phyloP scores from a whole-genome alignment of 2,113 vertebrate species.

The Hippocampus abdominalis region DNA sequence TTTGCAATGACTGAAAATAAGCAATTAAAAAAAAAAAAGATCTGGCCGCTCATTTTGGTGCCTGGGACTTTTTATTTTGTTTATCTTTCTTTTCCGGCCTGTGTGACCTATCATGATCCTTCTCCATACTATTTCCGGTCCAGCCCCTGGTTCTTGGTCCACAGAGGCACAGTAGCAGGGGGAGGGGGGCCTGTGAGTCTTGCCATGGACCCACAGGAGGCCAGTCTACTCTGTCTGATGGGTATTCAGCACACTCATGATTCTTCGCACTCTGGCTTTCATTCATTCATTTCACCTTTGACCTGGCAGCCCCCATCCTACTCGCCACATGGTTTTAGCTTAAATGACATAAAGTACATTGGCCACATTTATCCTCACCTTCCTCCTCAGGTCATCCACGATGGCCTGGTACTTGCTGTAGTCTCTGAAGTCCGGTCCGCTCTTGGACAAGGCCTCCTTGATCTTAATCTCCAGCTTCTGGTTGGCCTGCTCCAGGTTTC shows the following conservation, averaged over 20 bases:
- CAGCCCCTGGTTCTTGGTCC: constrained; percentile 13
- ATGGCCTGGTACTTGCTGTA: constrained; percentile 75
- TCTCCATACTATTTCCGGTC: constrained; percentile 49
- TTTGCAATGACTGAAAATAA: not conserved
- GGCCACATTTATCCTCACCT: constrained; percentile 59
- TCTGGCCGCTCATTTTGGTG: not conserved
- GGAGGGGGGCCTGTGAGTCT: not conserved
- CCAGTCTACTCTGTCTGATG: not conserved
- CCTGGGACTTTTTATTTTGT: not conserved
- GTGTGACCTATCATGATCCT: constrained; percentile 26
- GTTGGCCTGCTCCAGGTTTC: constrained; percentile 77
- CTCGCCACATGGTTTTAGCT: constrained; percentile 7
- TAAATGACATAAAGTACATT: not conserved
- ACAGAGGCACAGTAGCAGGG: not conserved
- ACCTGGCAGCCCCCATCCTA: not conserved
- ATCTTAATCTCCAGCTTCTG: constrained; percentile 75
- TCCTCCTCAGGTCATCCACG: constrained; percentile 73
- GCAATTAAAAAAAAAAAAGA: too few relatives aligned
- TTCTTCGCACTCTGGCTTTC: constrained; percentile 11
- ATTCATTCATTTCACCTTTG: constrained; percentile 8
- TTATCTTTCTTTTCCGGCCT: constrained; percentile 39
- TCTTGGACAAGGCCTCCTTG: constrained; percentile 75
- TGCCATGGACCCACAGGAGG: constrained; percentile 9
- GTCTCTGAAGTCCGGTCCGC: constrained; percentile 72
- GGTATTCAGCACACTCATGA: constrained; percentile 6